Percentiles rank a stretch among this genome's conserved stretches.
Evolutionary conservation across 2,113 vertebrate species (phyloP).

Genomic region (Alexandromys fortis): DNA sequence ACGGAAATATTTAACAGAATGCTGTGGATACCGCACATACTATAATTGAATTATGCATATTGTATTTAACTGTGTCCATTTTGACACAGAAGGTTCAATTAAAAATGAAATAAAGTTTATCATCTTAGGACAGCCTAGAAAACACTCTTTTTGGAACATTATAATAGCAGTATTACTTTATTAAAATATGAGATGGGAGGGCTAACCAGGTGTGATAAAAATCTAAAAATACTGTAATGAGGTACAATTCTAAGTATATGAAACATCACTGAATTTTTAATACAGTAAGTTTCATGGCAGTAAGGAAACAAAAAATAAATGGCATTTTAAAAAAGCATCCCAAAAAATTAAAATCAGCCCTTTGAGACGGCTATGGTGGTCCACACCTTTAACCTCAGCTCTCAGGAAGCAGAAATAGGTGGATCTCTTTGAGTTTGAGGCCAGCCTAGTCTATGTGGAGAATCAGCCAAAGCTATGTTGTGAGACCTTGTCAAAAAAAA

Average conservation of each 20-base stretch:
- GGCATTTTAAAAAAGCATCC: not conserved
- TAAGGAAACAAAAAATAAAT: not conserved
- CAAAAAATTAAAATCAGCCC: not conserved
- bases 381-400: not conserved
- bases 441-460: not conserved
- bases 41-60: not conserved
- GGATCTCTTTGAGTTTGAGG: not conserved
- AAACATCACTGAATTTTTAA: not conserved
- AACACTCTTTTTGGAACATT: not conserved
- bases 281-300: not conserved
- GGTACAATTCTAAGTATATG: not conserved
- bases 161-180: not conserved
- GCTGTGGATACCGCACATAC: not conserved
- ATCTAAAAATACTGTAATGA: not conserved
- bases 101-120: slow-evolving; percentile 17
- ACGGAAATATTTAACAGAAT: slow-evolving; percentile 10
- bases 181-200: not conserved
- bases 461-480: not conserved
- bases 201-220: not conserved
- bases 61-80: not conserved
- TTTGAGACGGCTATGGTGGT: not conserved
- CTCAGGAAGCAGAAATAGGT: not conserved
- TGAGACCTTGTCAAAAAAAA: not conserved
- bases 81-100: not conserved
- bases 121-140: not conserved